Base-by-base conservation (phyloP, 2,113 vertebrate species). In the Helogale parvula region DNA sequence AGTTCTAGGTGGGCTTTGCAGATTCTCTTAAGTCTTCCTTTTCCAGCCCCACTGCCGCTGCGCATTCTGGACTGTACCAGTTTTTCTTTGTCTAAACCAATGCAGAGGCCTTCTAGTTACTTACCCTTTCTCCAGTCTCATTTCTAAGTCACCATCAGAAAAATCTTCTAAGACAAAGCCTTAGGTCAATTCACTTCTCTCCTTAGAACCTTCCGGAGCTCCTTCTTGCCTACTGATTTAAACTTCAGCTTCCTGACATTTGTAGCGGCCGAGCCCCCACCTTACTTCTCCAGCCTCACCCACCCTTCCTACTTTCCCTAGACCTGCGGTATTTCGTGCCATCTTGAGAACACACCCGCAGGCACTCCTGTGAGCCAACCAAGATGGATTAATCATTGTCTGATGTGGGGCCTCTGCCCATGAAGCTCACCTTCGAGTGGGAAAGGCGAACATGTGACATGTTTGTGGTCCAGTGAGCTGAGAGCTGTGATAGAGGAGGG, bases 381-480 rank as follows among this genome's bases (percentile, higher is more conserved):
- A 80, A 13, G 71, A 31, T 85, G 45, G 74, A 83, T 90, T 89
- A 69, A 92, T 97, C 50, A 33, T 89, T 96, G 80, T 84, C 47
- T 87, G 47, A 88, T 29, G 13, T 7, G 69, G 54, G 92, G 35
- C 91, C 27, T 68, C 60, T 98, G 72, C 54, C 92, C 83, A 33
- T 31, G 7, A 68, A 79, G 27, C 83, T 96, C 33, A 80, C 38
- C 69, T 95, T 92, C 83, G 15, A 33, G 14, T 71, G 38, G 69
- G 27, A 29, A 90, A 93, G 54, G 50, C 35, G 88, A 71, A n/a
- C 63, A 7, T 54, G 38, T 41, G 68, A n/a, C 29, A 31, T 17
- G 41, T 72, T 76, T 71, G 47, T 82, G 21, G 72, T 89, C 86
- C 27, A 65, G 38, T 1, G 17, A 45, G 15, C 35, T 38, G 25